Percentiles rank a stretch among this genome's conserved stretches.
phyloP scores from a whole-genome alignment of 2,113 vertebrate species.

The Empidonax alnorum region DNA sequence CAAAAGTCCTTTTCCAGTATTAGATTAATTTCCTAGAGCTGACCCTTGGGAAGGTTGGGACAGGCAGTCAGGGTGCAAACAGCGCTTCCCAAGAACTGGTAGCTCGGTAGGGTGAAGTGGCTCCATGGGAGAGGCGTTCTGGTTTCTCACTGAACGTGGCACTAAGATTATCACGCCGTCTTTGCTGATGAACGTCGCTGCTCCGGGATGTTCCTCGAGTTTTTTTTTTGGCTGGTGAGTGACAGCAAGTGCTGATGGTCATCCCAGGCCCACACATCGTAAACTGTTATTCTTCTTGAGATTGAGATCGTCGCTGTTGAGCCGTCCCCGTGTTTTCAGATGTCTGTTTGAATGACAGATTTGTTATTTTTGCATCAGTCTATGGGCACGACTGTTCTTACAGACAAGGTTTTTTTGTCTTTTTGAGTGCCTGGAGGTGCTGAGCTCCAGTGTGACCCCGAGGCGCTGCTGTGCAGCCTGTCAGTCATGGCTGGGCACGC shows the following conservation, averaged over 20 bases:
- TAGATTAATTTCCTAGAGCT: rapidly evolving
- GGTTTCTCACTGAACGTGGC: background rate
- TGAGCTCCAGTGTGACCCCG: background rate
- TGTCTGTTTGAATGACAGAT: slow-evolving; percentile 24
- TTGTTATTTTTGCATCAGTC: slow-evolving; percentile 33
- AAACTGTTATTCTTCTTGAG: background rate
- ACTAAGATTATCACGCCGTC: rapidly evolving
- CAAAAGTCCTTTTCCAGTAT: background rate
- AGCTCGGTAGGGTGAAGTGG: rapidly evolving
- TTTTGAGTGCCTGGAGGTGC: background rate
- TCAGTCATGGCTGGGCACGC: background rate
- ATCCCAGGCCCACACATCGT: rapidly evolving
- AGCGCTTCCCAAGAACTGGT: background rate
- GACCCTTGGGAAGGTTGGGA: background rate
- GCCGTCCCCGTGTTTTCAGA: background rate
- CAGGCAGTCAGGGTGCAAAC: background rate
- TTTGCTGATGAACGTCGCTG: rapidly evolving
- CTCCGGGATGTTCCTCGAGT: background rate
- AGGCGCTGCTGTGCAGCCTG: background rate
- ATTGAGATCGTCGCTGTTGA: background rate
- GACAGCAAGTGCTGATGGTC: background rate
- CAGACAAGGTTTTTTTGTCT: background rate
- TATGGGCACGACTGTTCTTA: background rate
- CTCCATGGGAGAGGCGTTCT: background rate
- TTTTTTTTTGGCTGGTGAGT: background rate